A percentile compares a stretch with the other conserved stretches of the same genome.
Evolutionary conservation across 2,113 vertebrate genomes (phyloP).

Genomic region (Acrocephalus kingi): DNA sequence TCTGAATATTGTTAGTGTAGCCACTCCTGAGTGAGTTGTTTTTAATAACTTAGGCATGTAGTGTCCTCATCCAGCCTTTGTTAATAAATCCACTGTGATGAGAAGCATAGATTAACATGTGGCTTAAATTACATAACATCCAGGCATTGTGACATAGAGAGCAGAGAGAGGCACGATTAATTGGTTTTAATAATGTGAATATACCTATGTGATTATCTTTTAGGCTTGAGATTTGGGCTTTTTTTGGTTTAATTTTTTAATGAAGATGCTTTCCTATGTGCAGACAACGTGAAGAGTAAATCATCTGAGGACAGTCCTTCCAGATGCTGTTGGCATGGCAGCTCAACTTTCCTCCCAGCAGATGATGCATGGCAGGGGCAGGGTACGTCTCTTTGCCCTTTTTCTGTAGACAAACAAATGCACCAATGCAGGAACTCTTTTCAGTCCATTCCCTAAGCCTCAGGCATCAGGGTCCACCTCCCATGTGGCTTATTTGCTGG

Average conservation of each 20-base stretch:
- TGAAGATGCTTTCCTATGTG: not conserved
- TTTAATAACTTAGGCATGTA: not conserved
- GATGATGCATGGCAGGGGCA: conserved; percentile 34
- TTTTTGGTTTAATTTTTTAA: not conserved
- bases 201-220: not conserved
- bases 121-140: conserved; percentile 20
- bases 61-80: not conserved
- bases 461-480: not conserved
- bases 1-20: not conserved
- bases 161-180: conserved; percentile 18
- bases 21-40: not conserved
- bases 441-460: not conserved
- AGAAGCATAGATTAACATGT: conserved; percentile 2
- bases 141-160: not conserved
- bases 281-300: conserved; percentile 37
- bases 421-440: not conserved
- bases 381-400: not conserved
- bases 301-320: conserved; percentile 50
- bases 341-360: not conserved
- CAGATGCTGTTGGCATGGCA: conserved; percentile 1
- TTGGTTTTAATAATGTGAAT: conserved; percentile 22
- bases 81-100: conserved; percentile 8
- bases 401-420: not conserved
- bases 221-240: not conserved
- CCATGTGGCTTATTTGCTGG: not conserved